Evolutionary conservation across 1,140 invertebrate genomes (phyloP).

Genomic region (Drosophila azteca): DNA sequence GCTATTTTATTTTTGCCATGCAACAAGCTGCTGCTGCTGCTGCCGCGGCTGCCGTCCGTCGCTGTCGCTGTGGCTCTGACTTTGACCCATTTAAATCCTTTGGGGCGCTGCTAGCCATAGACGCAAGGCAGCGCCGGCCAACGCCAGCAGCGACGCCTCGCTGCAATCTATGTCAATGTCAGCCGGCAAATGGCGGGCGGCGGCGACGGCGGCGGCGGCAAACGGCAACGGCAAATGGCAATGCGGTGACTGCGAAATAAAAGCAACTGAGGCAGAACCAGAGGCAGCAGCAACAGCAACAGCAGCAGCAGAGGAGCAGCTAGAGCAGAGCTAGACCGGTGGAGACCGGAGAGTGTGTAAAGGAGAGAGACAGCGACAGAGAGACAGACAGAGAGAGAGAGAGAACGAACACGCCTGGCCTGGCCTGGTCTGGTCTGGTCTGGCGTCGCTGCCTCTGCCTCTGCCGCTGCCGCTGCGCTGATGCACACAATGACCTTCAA

Average conservation of each 20-base stretch:
- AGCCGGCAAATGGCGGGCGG: conserved; percentile 75
- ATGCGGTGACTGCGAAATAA: conserved; percentile 41
- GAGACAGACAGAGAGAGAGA: conserved; percentile 6
- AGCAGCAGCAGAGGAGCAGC: conserved; percentile 36
- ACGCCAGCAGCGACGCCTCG: conserved; percentile 14
- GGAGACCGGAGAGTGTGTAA: conserved; percentile 17
- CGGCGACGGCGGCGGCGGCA: conserved; percentile 28
- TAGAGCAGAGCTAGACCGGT: conserved; percentile 1
- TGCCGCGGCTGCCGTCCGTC: conserved; percentile 5
- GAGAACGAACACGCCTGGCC: conserved; percentile 13
- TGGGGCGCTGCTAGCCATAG: conserved; percentile 68
- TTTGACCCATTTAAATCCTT: conserved; percentile 82
- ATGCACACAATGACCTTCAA: conserved; percentile 72
- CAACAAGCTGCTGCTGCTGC: conserved; percentile 59
- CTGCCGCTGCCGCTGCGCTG: conserved; percentile 44
- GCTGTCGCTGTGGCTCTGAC: conserved; percentile 45
- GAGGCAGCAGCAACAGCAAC: conserved; percentile 13
- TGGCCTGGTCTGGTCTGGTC: no score
- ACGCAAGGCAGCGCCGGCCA: conserved; percentile 37
- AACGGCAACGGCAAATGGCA: neutral
- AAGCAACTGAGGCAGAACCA: conserved; percentile 73
- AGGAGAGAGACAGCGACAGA: conserved; percentile 14
- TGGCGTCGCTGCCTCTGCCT: conserved; percentile 1
- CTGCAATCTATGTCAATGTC: conserved; percentile 78
- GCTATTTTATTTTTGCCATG: conserved; percentile 68